Evolutionary conservation across 2,113 vertebrate genomes (phyloP).

Genomic region (Anguilla rostrata): DNA sequence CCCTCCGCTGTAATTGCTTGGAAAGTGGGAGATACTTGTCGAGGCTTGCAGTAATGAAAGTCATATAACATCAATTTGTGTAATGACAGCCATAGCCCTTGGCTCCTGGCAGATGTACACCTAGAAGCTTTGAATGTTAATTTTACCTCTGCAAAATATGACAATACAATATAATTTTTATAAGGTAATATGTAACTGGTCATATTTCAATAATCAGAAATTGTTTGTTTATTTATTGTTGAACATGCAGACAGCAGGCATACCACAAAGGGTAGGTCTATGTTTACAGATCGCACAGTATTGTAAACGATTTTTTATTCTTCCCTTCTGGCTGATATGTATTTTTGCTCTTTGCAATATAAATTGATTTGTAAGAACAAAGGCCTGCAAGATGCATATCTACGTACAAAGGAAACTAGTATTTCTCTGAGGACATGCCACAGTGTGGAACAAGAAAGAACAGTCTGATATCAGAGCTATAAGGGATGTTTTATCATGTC

Average conservation of each 20-base stretch:
- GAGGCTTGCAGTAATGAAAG: slow-evolving; percentile 31
- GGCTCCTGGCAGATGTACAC: slow-evolving; percentile 71
- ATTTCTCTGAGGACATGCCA: slow-evolving; percentile 38
- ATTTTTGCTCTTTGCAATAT: slow-evolving; percentile 26
- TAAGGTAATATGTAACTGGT: background rate
- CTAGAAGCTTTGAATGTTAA: slow-evolving; percentile 48
- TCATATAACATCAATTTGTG: slow-evolving; percentile 40
- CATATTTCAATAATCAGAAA: background rate
- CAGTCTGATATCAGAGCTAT: slow-evolving; percentile 3
- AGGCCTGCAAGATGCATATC: slow-evolving; percentile 44
- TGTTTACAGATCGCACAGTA: background rate
- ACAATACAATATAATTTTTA: background rate
- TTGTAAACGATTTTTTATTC: background rate
- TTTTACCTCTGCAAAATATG: background rate
- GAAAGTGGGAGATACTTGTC: slow-evolving; percentile 1
- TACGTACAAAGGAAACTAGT: slow-evolving; percentile 47
- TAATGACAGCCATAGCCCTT: slow-evolving; percentile 68
- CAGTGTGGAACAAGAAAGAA: slow-evolving; percentile 29
- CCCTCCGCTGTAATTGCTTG: slow-evolving; percentile 9
- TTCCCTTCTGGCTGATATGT: slow-evolving; percentile 3
- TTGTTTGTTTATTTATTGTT: background rate
- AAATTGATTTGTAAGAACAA: slow-evolving; percentile 33
- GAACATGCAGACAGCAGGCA: background rate
- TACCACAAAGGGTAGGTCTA: background rate
- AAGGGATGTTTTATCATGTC: slow-evolving; percentile 1